Base-by-base conservation (phyloP, 2,113 vertebrate genomes). In the Phoenicopterus ruber region DNA sequence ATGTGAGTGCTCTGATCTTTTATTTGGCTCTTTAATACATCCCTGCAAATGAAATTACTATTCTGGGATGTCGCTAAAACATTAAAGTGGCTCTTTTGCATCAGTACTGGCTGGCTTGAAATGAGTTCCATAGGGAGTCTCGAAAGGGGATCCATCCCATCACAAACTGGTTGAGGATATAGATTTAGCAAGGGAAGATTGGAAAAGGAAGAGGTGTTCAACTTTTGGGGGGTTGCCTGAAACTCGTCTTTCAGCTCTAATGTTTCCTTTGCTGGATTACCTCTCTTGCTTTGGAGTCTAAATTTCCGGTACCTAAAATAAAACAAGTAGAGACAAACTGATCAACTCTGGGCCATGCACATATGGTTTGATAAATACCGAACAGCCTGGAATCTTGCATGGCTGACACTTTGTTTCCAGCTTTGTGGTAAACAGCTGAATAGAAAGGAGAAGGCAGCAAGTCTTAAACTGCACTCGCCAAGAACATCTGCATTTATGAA, bases 1-100 rank as follows among this genome's bases (percentile, higher is more conserved):
- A 83, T 91, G 47, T 59, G 74, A 88, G 77, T 16, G 50, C 85
- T 96, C 84, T 95, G 92, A 95, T 97, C 94, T 96, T 97, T 95
- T 93, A 85, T 92, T 90, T 82, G 85, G 63, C 78, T 92, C 69
- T 92, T 93, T 66, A 95, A 67, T 93, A 59, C 71, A 88, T 63
- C 88, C 42, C 49, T 91, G 79, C 67, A 94, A 94, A 89, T 36
- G 17, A 63, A 87, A 77, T 80, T 65, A 63, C 62, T 80, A 20
- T 89, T 90, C 82, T 71, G 91, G 69, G 69, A 72, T 63, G 59
- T 67, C 55, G 61, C 89, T 95, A 34, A 90, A 92, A 80, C 31
- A 52, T 81, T 73, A 17, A 86, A 93, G 59, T 42, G 59, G 31
- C 70, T 77, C 49, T 93, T 94, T 85, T 82, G 47, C 86, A 77